A percentile compares a stretch with the other conserved stretches of the same genome.
Evolutionary conservation across 2,797 vertebrate species (phyloP).

Genomic region (Sebastiscus tertius): DNA sequence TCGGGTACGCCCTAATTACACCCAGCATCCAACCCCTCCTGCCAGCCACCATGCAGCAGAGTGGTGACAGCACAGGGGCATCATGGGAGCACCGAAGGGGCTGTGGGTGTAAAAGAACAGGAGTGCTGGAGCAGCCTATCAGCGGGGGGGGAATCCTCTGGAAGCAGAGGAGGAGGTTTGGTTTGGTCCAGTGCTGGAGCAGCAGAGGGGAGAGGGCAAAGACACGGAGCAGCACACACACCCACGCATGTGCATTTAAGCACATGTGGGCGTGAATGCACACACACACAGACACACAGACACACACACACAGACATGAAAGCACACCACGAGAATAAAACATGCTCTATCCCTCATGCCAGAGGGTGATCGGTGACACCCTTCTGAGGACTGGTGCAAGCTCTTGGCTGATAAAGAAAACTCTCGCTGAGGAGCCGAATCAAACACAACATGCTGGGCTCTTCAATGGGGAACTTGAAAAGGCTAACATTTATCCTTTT

Average conservation of each 20-base stretch:
- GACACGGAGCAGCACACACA: background rate
- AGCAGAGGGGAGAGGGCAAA: conserved; percentile 4
- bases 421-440: conserved; percentile 35
- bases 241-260: background rate
- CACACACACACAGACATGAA: conserved; percentile 38
- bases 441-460: conserved; percentile 40
- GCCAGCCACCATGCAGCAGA: conserved; percentile 51
- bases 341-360: conserved; percentile 37
- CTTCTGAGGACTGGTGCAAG: conserved; percentile 50
- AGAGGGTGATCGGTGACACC: conserved; percentile 57
- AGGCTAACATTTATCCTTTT: conserved; percentile 37
- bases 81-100: conserved; percentile 48
- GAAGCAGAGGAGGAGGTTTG: conserved; percentile 28
- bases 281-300: background rate
- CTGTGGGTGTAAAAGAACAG: conserved; percentile 47
- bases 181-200: conserved; percentile 27
- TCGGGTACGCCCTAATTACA: conserved; percentile 73
- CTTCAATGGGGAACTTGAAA: conserved; percentile 39
- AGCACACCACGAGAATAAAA: conserved; percentile 63
- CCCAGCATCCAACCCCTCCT: conserved; percentile 57
- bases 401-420: conserved; percentile 47
- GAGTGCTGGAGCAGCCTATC: conserved; percentile 43
- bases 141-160: conserved; percentile 22
- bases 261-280: background rate
- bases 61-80: conserved; percentile 66